Evolutionary conservation across 2,113 vertebrate genomes (phyloP).

Genomic region (Lathamus discolor): DNA sequence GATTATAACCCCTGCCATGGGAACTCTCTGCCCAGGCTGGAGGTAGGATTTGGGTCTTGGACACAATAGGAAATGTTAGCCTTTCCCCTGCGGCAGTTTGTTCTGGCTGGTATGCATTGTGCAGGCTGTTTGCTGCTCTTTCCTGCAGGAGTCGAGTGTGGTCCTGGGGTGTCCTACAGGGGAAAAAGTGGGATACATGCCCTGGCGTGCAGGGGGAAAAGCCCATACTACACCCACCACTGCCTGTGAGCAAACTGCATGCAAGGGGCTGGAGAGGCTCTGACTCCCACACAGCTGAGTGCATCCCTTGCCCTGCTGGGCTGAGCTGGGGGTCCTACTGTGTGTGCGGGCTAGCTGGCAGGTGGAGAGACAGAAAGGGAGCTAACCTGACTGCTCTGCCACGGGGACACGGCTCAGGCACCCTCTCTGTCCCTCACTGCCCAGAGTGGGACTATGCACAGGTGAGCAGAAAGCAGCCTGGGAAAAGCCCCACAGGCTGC

Average conservation of each 20-base stretch:
- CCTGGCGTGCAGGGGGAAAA: neutral
- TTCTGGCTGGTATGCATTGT: neutral
- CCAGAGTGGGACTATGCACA: accelerated
- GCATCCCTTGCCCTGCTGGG: neutral
- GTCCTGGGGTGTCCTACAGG: neutral
- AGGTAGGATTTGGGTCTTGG: neutral
- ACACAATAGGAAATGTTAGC: neutral
- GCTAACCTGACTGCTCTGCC: neutral
- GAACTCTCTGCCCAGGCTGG: neutral
- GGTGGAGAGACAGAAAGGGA: no score
- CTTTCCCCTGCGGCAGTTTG: no score
- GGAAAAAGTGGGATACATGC: neutral
- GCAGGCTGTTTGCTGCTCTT: neutral
- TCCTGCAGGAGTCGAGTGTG: accelerated
- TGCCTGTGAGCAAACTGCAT: neutral
- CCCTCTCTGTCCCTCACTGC: neutral
- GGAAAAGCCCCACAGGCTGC: neutral
- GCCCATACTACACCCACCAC: accelerated
- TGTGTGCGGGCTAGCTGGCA: accelerated
- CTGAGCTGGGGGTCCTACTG: neutral
- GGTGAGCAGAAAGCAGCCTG: neutral
- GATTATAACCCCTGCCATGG: neutral
- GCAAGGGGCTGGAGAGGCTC: no score
- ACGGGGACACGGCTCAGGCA: accelerated
- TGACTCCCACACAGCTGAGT: neutral